phyloP scores from a whole-genome alignment of 2,888 invertebrate species.

The Fragum sueziense region DNA sequence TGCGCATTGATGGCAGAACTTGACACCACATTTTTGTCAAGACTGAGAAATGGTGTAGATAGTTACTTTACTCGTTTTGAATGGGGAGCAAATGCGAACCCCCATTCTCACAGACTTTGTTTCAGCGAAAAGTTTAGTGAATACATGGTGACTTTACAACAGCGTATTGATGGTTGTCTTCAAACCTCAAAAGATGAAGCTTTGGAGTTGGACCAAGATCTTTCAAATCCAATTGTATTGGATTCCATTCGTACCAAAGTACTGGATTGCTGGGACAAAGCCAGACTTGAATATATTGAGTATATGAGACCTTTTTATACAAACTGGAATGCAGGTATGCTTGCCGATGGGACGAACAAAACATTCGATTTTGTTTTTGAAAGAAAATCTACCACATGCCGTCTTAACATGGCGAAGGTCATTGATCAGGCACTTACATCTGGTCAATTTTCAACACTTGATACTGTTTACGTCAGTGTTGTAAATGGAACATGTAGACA shows the following conservation, averaged over 20 bases:
- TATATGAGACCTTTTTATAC: neutral
- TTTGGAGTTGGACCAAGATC: neutral
- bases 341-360: neutral
- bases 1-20: neutral
- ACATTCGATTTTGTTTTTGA: constrained; percentile 7
- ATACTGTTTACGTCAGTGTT: neutral
- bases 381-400: neutral
- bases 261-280: neutral
- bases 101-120: neutral
- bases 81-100: neutral
- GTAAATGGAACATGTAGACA: constrained; percentile 3
- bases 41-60: neutral
- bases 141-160: neutral
- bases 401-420: neutral
- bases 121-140: neutral
- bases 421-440: neutral
- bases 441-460: neutral
- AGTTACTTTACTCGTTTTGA: neutral
- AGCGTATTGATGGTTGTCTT: neutral
- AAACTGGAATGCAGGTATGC: neutral
- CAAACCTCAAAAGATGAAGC: neutral
- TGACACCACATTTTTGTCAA: neutral
- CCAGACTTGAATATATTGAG: neutral
- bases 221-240: neutral
- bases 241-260: neutral